Evolutionary conservation across 2,113 vertebrate genomes (phyloP).

Genomic region (Oryctolagus cuniculus): DNA sequence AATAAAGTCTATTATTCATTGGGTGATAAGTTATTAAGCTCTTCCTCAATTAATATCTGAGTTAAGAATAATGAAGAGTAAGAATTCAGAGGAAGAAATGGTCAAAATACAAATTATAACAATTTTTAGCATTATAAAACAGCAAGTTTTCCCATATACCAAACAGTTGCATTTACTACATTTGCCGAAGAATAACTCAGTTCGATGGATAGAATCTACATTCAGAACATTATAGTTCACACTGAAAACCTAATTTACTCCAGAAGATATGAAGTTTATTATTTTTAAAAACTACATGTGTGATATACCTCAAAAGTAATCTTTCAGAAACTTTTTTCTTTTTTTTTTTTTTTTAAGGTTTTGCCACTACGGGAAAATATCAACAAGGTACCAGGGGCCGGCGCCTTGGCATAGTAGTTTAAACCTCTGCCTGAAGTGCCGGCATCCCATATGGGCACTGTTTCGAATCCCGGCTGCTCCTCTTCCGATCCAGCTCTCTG

Average conservation of each 20-base stretch:
- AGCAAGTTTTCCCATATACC: not conserved
- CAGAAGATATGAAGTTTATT: constrained; percentile 14
- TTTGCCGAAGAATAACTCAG: constrained; percentile 6
- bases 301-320: constrained; percentile 24
- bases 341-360: not conserved
- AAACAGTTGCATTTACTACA: not conserved
- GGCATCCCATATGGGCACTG: no score
- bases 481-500: no score
- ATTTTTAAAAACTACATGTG: constrained; percentile 6
- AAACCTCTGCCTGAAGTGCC: no score
- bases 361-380: not conserved
- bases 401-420: no score
- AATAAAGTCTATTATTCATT: not conserved
- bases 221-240: not conserved
- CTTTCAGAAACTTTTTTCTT: constrained; percentile 23
- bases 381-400: not conserved
- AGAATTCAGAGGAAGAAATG: not conserved
- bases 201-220: constrained; percentile 18
- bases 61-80: constrained; percentile 18
- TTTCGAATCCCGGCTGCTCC: no score
- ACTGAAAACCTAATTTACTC: not conserved
- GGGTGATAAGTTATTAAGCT: not conserved
- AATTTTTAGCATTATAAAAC: constrained; percentile 17
- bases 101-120: constrained; percentile 9
- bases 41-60: not conserved